phyloP scores from a whole-genome alignment of 1,140 invertebrate species.

The Theocolax elegans region DNA sequence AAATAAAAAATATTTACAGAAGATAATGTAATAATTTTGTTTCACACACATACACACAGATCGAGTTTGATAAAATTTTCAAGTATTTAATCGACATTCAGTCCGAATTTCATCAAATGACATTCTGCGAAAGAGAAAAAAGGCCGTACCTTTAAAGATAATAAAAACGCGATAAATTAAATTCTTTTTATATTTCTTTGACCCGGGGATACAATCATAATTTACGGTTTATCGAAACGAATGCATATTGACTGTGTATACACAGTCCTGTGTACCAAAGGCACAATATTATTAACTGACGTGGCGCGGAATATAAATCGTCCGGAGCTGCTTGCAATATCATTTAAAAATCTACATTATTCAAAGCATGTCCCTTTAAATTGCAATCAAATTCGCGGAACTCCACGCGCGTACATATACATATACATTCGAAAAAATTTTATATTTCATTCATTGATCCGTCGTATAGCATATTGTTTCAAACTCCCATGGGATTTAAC shows the following conservation, averaged over 20 bases:
- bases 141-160: too few species aligned
- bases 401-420: not conserved
- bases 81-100: too few species aligned
- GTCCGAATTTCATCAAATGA: too few species aligned
- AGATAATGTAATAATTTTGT: too few species aligned
- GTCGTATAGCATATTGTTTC: constrained; percentile 18
- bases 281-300: constrained; percentile 9
- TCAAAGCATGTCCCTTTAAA: constrained; percentile 19
- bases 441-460: constrained; percentile 25
- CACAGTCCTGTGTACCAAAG: not conserved
- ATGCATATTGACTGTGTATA: too few species aligned
- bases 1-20: too few species aligned
- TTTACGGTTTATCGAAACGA: not conserved
- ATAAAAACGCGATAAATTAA: too few species aligned
- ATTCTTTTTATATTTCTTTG: too few species aligned
- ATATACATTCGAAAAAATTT: constrained; percentile 10
- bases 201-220: not conserved
- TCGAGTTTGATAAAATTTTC: too few species aligned
- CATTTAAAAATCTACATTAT: constrained; percentile 22
- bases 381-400: constrained; percentile 11
- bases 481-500: not conserved
- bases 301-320: constrained; percentile 35
- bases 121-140: too few species aligned
- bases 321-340: not conserved
- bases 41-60: too few species aligned